These are phyloP conservation scores for Tinamus guttatus DNA, from an alignment of 2,113 vertebrate species.

Conservation along the genomic window DNA sequence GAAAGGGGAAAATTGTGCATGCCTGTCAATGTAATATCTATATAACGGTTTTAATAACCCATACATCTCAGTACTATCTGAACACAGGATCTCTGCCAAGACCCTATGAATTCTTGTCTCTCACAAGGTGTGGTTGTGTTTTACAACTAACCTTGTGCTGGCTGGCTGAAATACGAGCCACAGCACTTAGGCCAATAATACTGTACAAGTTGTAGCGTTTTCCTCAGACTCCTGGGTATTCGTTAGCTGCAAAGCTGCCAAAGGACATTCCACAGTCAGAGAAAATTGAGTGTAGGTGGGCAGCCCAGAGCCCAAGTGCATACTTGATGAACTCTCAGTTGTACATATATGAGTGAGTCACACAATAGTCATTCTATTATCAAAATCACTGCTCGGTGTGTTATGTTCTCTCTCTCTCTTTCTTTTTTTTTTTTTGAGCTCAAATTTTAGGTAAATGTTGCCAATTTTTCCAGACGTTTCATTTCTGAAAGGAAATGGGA, in stretches of 20 bases:
- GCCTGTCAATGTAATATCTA: neutral
- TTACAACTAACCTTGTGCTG: neutral
- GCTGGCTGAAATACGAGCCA: conserved; percentile 25
- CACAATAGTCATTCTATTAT: conserved; percentile 22
- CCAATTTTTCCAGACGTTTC: neutral
- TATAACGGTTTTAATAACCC: neutral
- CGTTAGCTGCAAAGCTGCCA: conserved; percentile 41
- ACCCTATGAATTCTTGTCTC: neutral
- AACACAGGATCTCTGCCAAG: neutral
- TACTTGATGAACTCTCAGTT: conserved; percentile 15
- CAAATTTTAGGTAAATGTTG: neutral
- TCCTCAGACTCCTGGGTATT: neutral
- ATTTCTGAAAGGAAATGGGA: neutral
- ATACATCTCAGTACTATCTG: neutral
- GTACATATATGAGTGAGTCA: conserved; percentile 1
- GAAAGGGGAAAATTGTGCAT: neutral
- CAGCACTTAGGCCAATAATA: conserved; percentile 9
- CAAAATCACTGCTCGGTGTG: conserved; percentile 4
- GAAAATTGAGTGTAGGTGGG: conserved; percentile 62
- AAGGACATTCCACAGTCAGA: conserved; percentile 59
- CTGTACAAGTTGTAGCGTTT: conserved; percentile 15
- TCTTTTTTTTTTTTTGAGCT: neutral
- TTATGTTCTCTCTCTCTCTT: neutral
- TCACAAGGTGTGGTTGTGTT: conserved; percentile 22
- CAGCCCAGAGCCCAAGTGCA: conserved; percentile 4